These are phyloP conservation scores for Listrodromus nycthemerus DNA, from an alignment of 2,888 invertebrate species.

Conservation along the genomic window DNA sequence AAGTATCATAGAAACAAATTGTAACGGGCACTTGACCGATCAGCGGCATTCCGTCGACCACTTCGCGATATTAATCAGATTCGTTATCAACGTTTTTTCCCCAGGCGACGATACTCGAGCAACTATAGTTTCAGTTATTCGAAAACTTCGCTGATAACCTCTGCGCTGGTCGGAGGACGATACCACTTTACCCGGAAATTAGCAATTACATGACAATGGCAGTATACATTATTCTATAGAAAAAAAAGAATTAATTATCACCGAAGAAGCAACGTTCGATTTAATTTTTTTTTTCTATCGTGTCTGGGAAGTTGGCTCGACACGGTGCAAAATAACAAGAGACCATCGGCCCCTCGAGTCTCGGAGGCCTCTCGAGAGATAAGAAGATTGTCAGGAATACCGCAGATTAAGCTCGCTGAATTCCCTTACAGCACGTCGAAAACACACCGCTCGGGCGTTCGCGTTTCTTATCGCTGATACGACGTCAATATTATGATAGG, in stretches of 20 bases:
- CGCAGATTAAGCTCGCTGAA: constrained; percentile 34
- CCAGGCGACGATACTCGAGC: constrained; percentile 2
- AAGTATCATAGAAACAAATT: background rate
- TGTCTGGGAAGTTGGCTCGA: background rate
- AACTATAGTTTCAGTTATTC: constrained; percentile 38
- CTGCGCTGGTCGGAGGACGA: background rate
- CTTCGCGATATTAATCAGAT: background rate
- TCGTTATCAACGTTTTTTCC: constrained; percentile 16
- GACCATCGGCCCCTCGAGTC: constrained; percentile 23
- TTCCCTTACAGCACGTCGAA: constrained; percentile 32
- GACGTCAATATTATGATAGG: constrained; percentile 72
- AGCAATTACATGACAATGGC: background rate
- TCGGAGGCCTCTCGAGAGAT: constrained; percentile 4
- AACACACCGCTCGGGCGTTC: constrained; percentile 15
- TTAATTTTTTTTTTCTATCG: background rate
- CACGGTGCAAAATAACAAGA: background rate
- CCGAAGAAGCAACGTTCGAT: background rate
- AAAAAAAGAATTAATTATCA: no score
- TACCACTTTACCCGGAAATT: background rate
- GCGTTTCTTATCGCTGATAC: constrained; percentile 65
- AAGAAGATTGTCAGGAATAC: constrained; percentile 24
- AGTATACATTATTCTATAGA: background rate
- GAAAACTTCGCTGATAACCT: constrained; percentile 23
- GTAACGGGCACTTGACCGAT: constrained; percentile 19
- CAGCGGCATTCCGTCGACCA: background rate